Evolutionary conservation across 1,140 invertebrate genomes (phyloP), one percentile per base, ranked within the genome.

Genomic region (Neodiprion fabricii): DNA sequence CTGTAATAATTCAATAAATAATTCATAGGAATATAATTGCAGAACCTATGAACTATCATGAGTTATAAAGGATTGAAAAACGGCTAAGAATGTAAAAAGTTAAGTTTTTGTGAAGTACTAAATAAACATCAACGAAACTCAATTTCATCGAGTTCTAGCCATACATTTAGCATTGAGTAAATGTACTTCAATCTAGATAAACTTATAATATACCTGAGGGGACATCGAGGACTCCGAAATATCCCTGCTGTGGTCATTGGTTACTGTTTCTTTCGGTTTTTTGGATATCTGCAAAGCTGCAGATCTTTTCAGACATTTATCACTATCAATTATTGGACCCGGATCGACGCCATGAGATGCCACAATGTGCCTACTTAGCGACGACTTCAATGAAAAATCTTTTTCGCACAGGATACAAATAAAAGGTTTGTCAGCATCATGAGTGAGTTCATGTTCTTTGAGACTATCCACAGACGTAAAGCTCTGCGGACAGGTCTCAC

Each of bases 331-430:
- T 14, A 86, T 80, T 47, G 84, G 82, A 23, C 75, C 76, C 9
- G 86, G 86, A 79, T 89, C 86, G 28, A 89, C 85, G 0, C 86
- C 86, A 72, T 91, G 90, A 11, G 82, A 77, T 3, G 82, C 79
- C n/a, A 87, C 75, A 47, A 91, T 87, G 73, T 91, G 90, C 77
- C 85, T 81, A 71, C 85, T 89, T 23, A 91, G 75, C 28, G 84
- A 86, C 23, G 85, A 85, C 71, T 87, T 87, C 7, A 86, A 48
- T 1, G 79, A 82, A 71, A 90, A 89, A 76, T 85, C 83, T 75
- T 89, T 87, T 72, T 88, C 84, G 73, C 89, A 90, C 0, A 90
- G 70, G 71, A 89, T 79, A 73, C 89, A 90, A 53, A 86, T 75
- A 74, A 79, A 89, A 7, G 87, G 87, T 66, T 87, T 87, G 17